Base-by-base conservation (phyloP, 2,888 invertebrate species). In the Eupithecia tripunctaria region DNA sequence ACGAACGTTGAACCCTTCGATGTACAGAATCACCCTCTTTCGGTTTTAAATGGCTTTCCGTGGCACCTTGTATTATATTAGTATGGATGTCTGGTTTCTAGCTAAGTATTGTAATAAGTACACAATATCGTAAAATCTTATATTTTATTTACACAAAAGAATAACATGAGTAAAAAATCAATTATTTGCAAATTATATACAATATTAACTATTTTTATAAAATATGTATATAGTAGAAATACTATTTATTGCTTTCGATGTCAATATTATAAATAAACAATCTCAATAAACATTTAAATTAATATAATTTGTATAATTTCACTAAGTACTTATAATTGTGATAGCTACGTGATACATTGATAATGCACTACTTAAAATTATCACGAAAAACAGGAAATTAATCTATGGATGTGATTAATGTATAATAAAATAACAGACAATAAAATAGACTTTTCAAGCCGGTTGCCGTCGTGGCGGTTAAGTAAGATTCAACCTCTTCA, bases 131-230 rank as follows among this genome's bases (percentile, higher is more conserved):
- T 56, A 14, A 56, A 56, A 25, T 56, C n/a, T 56, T 56, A n/a
- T 56, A 12, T 25, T 56, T 56, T 56, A 56, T 56, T 56, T 51
- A 51, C 21, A 56, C 56, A 56, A 56, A 56, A 56, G 21, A 25
- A 25, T 25, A 56, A 56, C 56, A 25, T 56, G 56, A 56, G 56
- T 21, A 56, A 25, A 56, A 21, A 56, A 51, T 51, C 4, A 51
- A 56, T 25, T 25, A 25, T 56, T 56, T 12, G 12, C 56, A 56
- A 56, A 25, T 25, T 25, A 56, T 56, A 56, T 56, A 56, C 56
- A 56, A 56, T 14, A 25, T 56, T 25, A 25, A 25, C 56, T 56
- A 56, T 56, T 51, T 21, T 51, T 51, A 21, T 51, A 51, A 25
- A 56, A 25, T 4, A 56, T 56, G 25, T 56, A 56, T 56, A 56